phyloP scores from a whole-genome alignment of 1,140 invertebrate species.

The Bacillus rossius region DNA sequence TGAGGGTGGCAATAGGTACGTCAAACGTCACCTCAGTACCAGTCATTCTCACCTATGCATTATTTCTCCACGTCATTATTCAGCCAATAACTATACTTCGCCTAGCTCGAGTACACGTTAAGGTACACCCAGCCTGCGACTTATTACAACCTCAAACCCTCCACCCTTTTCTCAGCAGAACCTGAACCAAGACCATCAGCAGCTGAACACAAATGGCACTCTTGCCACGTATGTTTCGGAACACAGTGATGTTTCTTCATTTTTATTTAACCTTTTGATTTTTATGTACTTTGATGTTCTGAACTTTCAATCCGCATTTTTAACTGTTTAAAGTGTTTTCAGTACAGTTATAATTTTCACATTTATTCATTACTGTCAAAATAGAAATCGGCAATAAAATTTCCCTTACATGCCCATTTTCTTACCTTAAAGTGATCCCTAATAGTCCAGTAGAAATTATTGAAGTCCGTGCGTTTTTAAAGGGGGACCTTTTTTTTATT shows the following conservation, averaged over 20 bases:
- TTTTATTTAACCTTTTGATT: no score
- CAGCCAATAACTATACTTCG: neutral
- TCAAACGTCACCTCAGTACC: neutral
- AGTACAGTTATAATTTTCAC: no score
- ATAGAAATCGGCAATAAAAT: neutral
- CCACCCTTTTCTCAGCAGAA: no score
- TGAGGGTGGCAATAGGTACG: neutral
- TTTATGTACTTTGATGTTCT: neutral
- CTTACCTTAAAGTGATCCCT: conserved; percentile 17
- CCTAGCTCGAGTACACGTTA: neutral
- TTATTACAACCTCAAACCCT: no score
- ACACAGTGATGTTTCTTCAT: no score
- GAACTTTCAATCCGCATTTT: neutral
- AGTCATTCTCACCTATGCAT: neutral
- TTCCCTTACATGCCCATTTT: neutral
- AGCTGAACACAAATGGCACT: no score
- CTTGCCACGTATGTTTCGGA: no score
- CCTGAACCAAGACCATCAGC: no score
- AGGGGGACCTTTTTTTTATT: no score
- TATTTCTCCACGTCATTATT: no score
- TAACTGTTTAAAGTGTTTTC: neutral
- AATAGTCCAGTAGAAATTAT: no score
- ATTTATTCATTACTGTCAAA: neutral
- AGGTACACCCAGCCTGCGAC: neutral
- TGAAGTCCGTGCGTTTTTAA: no score